Percentiles rank a stretch among this genome's conserved stretches.
Evolutionary conservation across 2,113 vertebrate species (phyloP).

Genomic region (Electrona antarctica): DNA sequence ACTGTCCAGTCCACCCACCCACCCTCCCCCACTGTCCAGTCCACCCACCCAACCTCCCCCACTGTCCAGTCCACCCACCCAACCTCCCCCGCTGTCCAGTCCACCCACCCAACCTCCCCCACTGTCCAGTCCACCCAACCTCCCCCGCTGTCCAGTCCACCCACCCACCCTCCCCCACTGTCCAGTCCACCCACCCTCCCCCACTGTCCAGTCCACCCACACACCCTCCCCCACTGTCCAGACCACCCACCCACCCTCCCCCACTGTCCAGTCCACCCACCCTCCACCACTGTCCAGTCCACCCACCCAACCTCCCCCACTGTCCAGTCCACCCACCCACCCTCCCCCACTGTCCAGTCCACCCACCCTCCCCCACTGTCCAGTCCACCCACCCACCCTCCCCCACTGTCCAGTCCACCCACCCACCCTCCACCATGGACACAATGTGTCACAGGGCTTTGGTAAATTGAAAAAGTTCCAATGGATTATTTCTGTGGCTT

Average conservation of each 20-base stretch:
- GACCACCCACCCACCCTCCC: slow-evolving; percentile 13
- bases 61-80: background rate
- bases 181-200: slow-evolving; percentile 10
- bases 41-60: slow-evolving; percentile 24
- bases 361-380: slow-evolving; percentile 21
- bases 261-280: slow-evolving; percentile 30
- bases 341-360: slow-evolving; percentile 14
- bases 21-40: slow-evolving; percentile 34
- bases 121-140: background rate
- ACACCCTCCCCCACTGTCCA: slow-evolving; percentile 13
- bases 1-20: background rate
- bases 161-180: slow-evolving; percentile 14
- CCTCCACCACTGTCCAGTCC: slow-evolving; percentile 10
- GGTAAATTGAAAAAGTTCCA: too few species aligned
- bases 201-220: slow-evolving; percentile 30
- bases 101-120: slow-evolving; percentile 24
- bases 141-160: slow-evolving; percentile 35
- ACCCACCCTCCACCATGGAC: slow-evolving; percentile 24
- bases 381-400: slow-evolving; percentile 26
- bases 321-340: slow-evolving; percentile 26
- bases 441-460: slow-evolving; percentile 5
- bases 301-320: slow-evolving; percentile 23
- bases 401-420: slow-evolving; percentile 10
- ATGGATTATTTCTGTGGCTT: too few species aligned
- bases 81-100: slow-evolving; percentile 35